Conservation (phyloP, 2,113 vertebrate genomes). For the Genyomyrus donnyi region DNA sequence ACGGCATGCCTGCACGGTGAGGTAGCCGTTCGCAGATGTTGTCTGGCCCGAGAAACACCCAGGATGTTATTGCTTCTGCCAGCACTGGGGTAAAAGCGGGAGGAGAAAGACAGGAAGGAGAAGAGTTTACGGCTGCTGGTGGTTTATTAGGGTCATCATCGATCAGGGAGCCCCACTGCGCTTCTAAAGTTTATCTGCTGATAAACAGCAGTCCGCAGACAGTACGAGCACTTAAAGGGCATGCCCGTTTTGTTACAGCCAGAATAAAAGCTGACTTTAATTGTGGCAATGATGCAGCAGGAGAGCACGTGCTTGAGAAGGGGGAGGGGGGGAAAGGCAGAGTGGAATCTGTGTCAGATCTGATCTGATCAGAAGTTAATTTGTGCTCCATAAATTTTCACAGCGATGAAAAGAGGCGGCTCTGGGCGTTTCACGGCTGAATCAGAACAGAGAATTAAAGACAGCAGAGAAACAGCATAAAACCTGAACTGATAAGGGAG, state of each 20-base stretch:
- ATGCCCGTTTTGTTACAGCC: not conserved
- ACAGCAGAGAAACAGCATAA: not conserved
- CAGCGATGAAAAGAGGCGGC: conserved; percentile 4
- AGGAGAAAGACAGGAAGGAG: conserved; percentile 22
- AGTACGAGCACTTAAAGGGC: not conserved
- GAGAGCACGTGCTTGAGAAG: not conserved
- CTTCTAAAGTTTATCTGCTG: not conserved
- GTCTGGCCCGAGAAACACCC: conserved; percentile 28
- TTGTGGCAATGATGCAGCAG: not conserved
- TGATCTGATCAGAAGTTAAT: not conserved
- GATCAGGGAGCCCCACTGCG: not conserved
- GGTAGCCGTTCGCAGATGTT: conserved; percentile 30
- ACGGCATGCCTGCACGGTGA: conserved; percentile 23
- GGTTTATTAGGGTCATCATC: conserved; percentile 23
- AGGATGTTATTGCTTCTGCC: conserved; percentile 39
- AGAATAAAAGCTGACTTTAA: not conserved
- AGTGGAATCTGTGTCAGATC: not conserved
- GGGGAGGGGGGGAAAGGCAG: not conserved
- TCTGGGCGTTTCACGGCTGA: not conserved
- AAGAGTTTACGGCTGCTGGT: conserved; percentile 16
- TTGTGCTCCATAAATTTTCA: not conserved
- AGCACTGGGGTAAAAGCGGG: conserved; percentile 27
- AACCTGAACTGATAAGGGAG: not conserved
- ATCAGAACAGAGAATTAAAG: not conserved
- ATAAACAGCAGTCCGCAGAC: not conserved